Percentiles rank a stretch among this genome's conserved stretches.
phyloP scores from a whole-genome alignment of 2,113 vertebrate species.

The Actenoides hombroni region DNA sequence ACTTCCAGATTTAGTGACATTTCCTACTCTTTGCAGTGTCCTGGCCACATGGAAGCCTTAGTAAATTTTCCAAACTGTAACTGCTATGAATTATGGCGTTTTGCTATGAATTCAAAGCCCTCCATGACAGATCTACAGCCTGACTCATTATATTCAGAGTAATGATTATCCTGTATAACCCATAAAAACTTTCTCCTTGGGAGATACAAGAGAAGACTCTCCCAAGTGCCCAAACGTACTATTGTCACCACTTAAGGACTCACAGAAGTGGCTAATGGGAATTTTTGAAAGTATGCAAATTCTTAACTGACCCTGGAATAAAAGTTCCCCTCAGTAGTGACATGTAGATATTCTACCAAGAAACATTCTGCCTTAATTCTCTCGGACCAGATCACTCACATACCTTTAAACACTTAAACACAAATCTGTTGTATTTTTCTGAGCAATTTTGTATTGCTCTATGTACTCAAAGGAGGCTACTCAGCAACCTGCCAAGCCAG shows the following conservation, averaged over 20 bases:
- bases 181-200: background rate
- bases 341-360: background rate
- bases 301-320: background rate
- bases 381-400: background rate
- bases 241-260: background rate
- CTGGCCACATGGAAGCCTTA: background rate
- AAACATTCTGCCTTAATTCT: background rate
- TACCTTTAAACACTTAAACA: background rate
- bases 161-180: background rate
- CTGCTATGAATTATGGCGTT: background rate
- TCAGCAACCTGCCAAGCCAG: background rate
- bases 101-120: background rate
- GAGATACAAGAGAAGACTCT: background rate
- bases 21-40: background rate
- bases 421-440: background rate
- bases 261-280: background rate
- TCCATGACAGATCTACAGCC: background rate
- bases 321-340: background rate
- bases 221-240: background rate
- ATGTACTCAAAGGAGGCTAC: background rate
- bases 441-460: background rate
- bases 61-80: background rate
- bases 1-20: background rate
- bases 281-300: background rate
- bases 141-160: background rate